These are phyloP conservation scores for Peromyscus nudipes DNA, from an alignment of 2,797 vertebrate species.

Conservation along the genomic window DNA sequence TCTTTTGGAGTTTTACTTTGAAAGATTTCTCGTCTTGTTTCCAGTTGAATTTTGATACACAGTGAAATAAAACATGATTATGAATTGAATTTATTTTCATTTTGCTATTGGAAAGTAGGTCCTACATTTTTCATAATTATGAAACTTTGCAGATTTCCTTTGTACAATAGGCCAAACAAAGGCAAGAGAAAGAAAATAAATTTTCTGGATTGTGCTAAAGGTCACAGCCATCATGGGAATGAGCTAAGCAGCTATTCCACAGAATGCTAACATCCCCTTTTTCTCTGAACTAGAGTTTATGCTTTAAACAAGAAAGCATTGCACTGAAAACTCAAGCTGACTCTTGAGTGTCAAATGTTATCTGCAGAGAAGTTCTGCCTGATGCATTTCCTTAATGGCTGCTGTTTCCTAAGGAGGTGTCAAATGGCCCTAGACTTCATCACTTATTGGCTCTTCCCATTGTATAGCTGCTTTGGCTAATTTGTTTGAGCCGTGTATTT, in stretches of 20 bases:
- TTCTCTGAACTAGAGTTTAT: background rate
- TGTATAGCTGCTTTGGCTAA: conserved; percentile 43
- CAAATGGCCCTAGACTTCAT: background rate
- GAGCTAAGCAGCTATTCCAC: background rate
- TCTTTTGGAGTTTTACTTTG: background rate
- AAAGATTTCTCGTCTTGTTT: background rate
- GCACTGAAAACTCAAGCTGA: background rate
- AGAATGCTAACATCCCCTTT: background rate
- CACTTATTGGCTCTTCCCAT: background rate
- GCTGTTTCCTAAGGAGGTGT: background rate
- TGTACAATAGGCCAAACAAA: conserved; percentile 23
- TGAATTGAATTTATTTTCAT: conserved; percentile 26
- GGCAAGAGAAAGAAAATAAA: background rate
- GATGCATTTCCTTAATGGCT: background rate
- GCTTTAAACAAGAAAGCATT: conserved; percentile 6
- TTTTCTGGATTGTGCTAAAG: background rate
- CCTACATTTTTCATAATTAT: background rate
- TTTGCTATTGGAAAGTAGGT: background rate
- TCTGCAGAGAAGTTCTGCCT: background rate
- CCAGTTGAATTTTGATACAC: background rate
- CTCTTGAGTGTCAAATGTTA: background rate
- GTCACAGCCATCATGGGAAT: background rate
- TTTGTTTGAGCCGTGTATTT: conserved; percentile 21
- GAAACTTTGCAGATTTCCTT: background rate
- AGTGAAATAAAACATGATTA: conserved; percentile 25